Percentiles rank a stretch among this genome's conserved stretches.
phyloP scores from a whole-genome alignment of 2,113 vertebrate species.

The Pollachius pollachius region DNA sequence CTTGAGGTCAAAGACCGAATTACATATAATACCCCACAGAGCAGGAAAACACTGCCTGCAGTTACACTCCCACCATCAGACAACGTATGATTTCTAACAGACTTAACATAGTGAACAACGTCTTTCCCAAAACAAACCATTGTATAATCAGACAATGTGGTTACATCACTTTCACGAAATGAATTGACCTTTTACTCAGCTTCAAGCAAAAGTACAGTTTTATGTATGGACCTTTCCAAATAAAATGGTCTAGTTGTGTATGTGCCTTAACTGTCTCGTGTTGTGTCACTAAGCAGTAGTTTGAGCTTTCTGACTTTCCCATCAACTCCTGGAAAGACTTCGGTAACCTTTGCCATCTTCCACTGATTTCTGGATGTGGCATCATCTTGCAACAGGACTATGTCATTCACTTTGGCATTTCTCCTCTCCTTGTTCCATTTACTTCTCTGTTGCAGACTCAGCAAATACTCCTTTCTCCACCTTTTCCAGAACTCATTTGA shows the following conservation, averaged over 20 bases:
- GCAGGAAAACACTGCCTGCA: too few species aligned
- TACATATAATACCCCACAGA: too few species aligned
- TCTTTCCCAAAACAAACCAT: too few species aligned
- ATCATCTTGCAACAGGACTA: slow-evolving; percentile 31
- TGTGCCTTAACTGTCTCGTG: slow-evolving; percentile 20
- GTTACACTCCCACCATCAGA: too few species aligned
- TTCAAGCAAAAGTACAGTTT: slow-evolving; percentile 15
- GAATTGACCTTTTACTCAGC: slow-evolving; percentile 2
- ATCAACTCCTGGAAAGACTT: slow-evolving; percentile 30
- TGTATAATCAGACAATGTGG: neutral
- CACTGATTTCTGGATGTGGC: slow-evolving; percentile 16
- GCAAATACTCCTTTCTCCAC: slow-evolving; percentile 27
- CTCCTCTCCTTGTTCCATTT: slow-evolving; percentile 12
- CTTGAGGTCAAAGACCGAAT: too few species aligned
- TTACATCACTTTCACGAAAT: neutral
- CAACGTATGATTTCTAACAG: too few species aligned
- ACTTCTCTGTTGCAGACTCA: slow-evolving; percentile 21
- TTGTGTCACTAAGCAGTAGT: slow-evolving; percentile 26
- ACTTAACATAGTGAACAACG: too few species aligned
- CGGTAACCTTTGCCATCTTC: slow-evolving; percentile 28
- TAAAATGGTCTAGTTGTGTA: slow-evolving; percentile 5
- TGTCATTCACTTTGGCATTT: slow-evolving; percentile 25
- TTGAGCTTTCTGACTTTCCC: too few species aligned
- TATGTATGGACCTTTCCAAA: slow-evolving; percentile 20
- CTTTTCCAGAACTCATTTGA: slow-evolving; percentile 30